Base-by-base conservation (phyloP, 2,113 vertebrate species). In the Rhinolophus ferrumequinum region DNA sequence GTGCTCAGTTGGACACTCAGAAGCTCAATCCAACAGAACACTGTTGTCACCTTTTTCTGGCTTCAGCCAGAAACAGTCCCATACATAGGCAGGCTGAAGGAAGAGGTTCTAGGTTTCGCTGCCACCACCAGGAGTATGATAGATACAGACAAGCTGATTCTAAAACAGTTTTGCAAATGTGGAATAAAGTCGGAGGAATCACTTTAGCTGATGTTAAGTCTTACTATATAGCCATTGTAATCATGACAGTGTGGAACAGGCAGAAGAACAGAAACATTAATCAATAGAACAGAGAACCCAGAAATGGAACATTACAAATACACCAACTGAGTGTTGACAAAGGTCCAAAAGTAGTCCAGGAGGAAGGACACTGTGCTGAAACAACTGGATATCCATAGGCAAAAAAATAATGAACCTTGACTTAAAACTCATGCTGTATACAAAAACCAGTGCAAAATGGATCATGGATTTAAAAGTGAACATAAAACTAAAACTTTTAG, bases 221-320 rank as follows among this genome's bases (percentile, higher is more conserved):
- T 96, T 64, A 81, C 24, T 75, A 75, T 28, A 47, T 22, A 80
- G 73, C 33, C 30, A 90, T 69, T 11, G n/a, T 88, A 88, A 92
- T 86, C 44, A 86, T 41, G 62, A 87, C 26, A 81, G 24, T 66
- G 18, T 58, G 21, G 21, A 33, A 56, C 8, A 79, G 54, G 92
- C 64, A 88, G 54, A 89, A 75, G n/a, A 92, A 84, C 0, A 60
- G 21, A 90, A 72, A 96, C 30, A 80, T 0, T 81, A n/a, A 92
- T 75, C 88, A 92, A 54, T 81, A 30, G 67, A 44, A 97, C 50
- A 54, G 22, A 88, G 77, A 96, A 91, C 47, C 26, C 47, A 79
- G 70, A 79, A 86, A 88, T 19, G 15, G 72, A 92, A 81, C 35
- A 24, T 80, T 64, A 94, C 19, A 86, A 94, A 92, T 41, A 73